Conservation (phyloP, 2,888 invertebrate species). For the Beris chalybata region DNA sequence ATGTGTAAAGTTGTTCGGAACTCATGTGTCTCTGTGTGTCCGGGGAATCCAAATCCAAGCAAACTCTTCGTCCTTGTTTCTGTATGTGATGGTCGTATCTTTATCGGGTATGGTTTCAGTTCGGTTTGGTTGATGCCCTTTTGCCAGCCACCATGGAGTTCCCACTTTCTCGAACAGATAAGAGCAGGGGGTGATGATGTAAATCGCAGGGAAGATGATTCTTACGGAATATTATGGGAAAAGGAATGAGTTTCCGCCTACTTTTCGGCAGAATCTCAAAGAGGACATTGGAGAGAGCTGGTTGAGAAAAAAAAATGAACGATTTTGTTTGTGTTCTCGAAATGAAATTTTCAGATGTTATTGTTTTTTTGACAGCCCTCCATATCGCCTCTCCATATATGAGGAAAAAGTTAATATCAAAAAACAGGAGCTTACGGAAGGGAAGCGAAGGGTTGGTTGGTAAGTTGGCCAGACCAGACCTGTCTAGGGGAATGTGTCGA, state of each 20-base stretch:
- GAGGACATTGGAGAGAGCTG: not conserved
- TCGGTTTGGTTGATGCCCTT: slow-evolving; percentile 33
- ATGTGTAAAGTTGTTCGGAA: slow-evolving; percentile 24
- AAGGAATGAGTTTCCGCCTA: too few relatives aligned
- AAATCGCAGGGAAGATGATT: slow-evolving; percentile 20
- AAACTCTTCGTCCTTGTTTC: slow-evolving; percentile 16
- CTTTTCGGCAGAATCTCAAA: not conserved
- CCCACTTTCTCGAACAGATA: slow-evolving; percentile 8
- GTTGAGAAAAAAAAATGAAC: slow-evolving; percentile 16
- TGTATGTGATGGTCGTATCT: not conserved
- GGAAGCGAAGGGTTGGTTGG: not conserved
- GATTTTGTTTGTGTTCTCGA: slow-evolving; percentile 35
- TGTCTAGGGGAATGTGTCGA: slow-evolving; percentile 14
- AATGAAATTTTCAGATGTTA: slow-evolving; percentile 39
- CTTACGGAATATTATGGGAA: not conserved
- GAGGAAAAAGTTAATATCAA: slow-evolving; percentile 27
- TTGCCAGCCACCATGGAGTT: slow-evolving; percentile 32
- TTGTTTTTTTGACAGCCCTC: slow-evolving; percentile 37
- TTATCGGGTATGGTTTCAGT: slow-evolving; percentile 3
- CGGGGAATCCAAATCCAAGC: slow-evolving; percentile 13
- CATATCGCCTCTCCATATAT: not conserved
- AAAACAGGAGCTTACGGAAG: not conserved
- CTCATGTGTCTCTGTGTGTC: slow-evolving; percentile 22
- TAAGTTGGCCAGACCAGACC: slow-evolving; percentile 8
- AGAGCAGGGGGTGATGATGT: slow-evolving; percentile 4